Evolutionary conservation across 2,113 vertebrate species (phyloP).

Genomic region (Morphnarchus princeps): DNA sequence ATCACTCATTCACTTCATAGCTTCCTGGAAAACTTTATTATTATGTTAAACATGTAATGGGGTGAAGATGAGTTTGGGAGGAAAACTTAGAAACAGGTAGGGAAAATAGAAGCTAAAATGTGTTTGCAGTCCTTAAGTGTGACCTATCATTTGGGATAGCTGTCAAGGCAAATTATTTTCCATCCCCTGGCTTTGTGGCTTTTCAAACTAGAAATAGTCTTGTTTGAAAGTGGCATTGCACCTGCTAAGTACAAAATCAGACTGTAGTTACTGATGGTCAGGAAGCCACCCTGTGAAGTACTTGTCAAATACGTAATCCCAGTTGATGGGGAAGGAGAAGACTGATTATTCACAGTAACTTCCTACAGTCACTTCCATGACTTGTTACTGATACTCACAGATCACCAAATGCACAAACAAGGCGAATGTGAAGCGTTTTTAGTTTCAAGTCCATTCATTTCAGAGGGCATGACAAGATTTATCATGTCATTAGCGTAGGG

Average conservation of each 20-base stretch:
- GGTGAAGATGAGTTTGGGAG: not conserved
- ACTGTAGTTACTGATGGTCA: not conserved
- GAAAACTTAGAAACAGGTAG: not conserved
- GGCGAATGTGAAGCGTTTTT: not conserved
- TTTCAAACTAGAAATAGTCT: not conserved
- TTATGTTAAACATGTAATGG: not conserved
- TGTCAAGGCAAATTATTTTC: not conserved
- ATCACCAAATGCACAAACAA: not conserved
- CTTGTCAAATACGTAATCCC: not conserved
- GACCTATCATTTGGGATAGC: not conserved
- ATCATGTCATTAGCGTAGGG: fast-evolving
- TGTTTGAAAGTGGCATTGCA: not conserved
- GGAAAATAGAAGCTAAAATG: not conserved
- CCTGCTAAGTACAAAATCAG: not conserved
- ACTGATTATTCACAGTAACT: not conserved
- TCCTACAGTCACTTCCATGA: not conserved
- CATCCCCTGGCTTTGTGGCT: not conserved
- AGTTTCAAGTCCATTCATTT: not conserved
- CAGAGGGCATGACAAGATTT: not conserved
- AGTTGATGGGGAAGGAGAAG: not conserved
- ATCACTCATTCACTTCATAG: not conserved
- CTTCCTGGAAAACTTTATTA: not conserved
- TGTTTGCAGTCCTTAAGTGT: not conserved
- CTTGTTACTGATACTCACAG: not conserved
- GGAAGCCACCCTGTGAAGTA: not conserved